Conservation (phyloP, 2,113 vertebrate genomes). For the Anolis sagrei region DNA sequence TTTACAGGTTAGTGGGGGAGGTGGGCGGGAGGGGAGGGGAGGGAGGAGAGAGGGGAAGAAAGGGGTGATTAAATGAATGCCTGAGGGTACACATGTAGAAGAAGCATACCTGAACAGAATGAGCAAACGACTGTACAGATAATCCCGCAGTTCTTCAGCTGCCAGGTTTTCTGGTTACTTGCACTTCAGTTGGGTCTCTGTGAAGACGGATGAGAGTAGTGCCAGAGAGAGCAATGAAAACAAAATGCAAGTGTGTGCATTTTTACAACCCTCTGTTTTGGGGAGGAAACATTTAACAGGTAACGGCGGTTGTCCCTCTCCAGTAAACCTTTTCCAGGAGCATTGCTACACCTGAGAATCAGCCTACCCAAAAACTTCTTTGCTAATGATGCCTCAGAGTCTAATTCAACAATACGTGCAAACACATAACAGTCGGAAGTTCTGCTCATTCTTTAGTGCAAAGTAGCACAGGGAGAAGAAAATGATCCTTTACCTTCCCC, state of each 20-base stretch:
- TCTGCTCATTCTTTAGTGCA: background rate
- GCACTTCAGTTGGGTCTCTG: background rate
- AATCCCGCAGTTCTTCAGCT: background rate
- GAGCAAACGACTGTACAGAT: background rate
- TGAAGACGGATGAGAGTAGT: background rate
- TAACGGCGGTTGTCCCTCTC: background rate
- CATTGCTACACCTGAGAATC: background rate
- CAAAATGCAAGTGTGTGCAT: background rate
- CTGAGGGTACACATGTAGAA: slow-evolving; percentile 10
- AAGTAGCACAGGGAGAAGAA: background rate
- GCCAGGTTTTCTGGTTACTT: background rate
- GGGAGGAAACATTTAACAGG: background rate
- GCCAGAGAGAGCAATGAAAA: background rate
- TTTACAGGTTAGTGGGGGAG: background rate
- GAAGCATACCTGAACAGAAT: slow-evolving; percentile 24
- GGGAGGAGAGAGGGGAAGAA: background rate
- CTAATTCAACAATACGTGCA: background rate
- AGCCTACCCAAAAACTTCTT: background rate
- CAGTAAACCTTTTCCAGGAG: background rate
- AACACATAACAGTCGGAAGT: background rate
- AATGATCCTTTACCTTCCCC: background rate
- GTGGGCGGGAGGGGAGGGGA: background rate
- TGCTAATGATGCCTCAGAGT: background rate
- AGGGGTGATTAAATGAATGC: slow-evolving; percentile 29
- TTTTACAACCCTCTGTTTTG: background rate